phyloP scores from a whole-genome alignment of 2,797 vertebrate genomes.

The Cuculus canorus region DNA sequence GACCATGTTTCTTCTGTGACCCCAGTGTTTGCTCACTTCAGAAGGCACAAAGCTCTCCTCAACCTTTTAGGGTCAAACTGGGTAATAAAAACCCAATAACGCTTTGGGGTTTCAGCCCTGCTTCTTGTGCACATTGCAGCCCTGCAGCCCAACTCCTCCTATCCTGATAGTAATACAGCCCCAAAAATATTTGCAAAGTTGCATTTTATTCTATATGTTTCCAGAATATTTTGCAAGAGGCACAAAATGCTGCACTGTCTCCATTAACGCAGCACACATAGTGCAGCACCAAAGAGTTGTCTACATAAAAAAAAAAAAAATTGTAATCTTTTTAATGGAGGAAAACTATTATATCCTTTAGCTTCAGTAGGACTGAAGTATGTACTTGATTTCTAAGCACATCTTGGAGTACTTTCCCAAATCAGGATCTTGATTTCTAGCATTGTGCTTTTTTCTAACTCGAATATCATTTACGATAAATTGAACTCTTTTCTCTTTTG shows the following conservation, averaged over 20 bases:
- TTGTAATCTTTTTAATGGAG: neutral
- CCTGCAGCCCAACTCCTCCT: neutral
- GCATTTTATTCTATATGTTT: neutral
- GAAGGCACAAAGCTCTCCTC: constrained; percentile 59
- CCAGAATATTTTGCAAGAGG: neutral
- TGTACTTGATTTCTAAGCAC: neutral
- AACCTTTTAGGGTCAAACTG: constrained; percentile 28
- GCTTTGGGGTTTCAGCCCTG: neutral
- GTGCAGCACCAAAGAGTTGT: neutral
- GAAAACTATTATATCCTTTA: neutral
- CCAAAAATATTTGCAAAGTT: neutral
- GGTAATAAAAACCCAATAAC: constrained; percentile 28
- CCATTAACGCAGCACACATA: fast-evolving
- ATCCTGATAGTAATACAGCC: neutral
- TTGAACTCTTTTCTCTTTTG: constrained; percentile 70
- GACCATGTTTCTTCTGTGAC: constrained; percentile 26
- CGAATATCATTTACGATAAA: constrained; percentile 72
- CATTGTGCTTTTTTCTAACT: constrained; percentile 44
- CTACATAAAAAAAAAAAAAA: neutral
- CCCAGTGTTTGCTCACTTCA: constrained; percentile 44
- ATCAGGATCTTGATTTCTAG: constrained; percentile 37
- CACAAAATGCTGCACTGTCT: neutral
- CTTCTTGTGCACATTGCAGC: neutral
- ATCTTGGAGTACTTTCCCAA: constrained; percentile 18
- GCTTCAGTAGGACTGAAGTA: neutral